phyloP scores from a whole-genome alignment of 35 echinoderm and acorn worm genomes.

The Lytechinus pictus region DNA sequence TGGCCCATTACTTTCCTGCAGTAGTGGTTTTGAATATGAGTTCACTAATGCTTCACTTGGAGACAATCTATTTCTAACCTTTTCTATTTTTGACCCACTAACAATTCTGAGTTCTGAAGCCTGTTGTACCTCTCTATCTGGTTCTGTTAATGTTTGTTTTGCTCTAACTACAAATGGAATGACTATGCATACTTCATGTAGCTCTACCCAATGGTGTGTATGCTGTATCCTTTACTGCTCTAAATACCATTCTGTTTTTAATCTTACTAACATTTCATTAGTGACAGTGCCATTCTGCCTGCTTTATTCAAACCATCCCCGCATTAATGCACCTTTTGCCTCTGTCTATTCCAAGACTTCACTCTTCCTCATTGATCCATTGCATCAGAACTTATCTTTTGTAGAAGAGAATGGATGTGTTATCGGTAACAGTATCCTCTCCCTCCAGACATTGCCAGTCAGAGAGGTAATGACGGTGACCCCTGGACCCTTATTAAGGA shows the following conservation, averaged over 20 bases:
- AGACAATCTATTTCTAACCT: not conserved
- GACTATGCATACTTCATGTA: not conserved
- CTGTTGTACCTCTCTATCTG: not conserved
- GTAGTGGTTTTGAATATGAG: not conserved
- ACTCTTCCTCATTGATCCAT: not conserved
- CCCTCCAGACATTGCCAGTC: not conserved
- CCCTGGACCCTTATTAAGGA: not conserved
- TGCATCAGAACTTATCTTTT: not conserved
- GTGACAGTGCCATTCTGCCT: not conserved
- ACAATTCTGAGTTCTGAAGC: not conserved
- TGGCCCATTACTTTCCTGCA: not conserved
- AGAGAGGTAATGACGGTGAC: not conserved
- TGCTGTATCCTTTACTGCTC: not conserved
- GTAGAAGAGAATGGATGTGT: not conserved
- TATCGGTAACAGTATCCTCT: not conserved
- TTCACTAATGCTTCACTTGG: not conserved
- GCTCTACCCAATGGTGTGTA: not conserved
- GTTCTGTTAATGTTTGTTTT: not conserved
- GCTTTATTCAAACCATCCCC: not conserved
- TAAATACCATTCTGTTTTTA: not conserved
- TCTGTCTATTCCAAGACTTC: not conserved
- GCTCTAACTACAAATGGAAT: not conserved
- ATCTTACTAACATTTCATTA: not conserved
- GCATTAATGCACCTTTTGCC: not conserved
- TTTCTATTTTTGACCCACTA: not conserved